These are phyloP conservation scores for Scaptodrosophila latifasciaeformis DNA, from an alignment of 2,888 invertebrate species.

Conservation along the genomic window DNA sequence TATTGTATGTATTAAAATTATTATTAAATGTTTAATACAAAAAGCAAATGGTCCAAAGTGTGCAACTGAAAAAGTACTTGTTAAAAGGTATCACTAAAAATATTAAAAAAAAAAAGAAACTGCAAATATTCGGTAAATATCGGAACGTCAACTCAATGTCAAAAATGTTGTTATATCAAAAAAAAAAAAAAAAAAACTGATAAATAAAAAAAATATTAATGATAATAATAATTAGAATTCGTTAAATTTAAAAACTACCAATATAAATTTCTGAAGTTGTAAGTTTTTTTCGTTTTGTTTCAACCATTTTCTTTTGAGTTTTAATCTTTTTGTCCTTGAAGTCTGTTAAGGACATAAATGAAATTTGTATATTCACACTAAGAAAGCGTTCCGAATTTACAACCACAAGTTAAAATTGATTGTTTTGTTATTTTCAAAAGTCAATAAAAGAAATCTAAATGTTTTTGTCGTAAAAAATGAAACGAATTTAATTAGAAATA, in stretches of 20 bases:
- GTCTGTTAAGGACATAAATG: no score
- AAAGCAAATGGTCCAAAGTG: slow-evolving; percentile 56
- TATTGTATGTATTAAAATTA: slow-evolving; percentile 24
- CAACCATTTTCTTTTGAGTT: no score
- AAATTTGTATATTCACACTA: no score
- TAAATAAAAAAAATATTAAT: slow-evolving; percentile 19
- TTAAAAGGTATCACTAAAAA: slow-evolving; percentile 23
- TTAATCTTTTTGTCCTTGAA: no score
- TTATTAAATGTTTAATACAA: slow-evolving; percentile 53
- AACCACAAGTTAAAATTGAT: no score
- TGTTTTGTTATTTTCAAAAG: no score
- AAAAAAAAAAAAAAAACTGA: slow-evolving; percentile 17
- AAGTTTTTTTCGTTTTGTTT: no score
- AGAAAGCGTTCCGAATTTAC: no score
- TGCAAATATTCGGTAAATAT: not conserved
- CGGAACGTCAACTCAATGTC: not conserved
- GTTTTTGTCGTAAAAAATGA: slow-evolving; percentile 46
- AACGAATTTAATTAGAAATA: no score
- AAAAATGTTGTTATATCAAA: slow-evolving; percentile 3
- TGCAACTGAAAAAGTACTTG: slow-evolving; percentile 48
- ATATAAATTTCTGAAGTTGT: no score
- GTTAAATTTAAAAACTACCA: not conserved
- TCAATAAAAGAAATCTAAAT: slow-evolving; percentile 61
- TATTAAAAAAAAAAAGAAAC: slow-evolving; percentile 4
- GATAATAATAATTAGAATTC: no score